These are phyloP conservation scores for Calidris pygmaea DNA, from an alignment of 2,113 vertebrate genomes.

Conservation along the genomic window DNA sequence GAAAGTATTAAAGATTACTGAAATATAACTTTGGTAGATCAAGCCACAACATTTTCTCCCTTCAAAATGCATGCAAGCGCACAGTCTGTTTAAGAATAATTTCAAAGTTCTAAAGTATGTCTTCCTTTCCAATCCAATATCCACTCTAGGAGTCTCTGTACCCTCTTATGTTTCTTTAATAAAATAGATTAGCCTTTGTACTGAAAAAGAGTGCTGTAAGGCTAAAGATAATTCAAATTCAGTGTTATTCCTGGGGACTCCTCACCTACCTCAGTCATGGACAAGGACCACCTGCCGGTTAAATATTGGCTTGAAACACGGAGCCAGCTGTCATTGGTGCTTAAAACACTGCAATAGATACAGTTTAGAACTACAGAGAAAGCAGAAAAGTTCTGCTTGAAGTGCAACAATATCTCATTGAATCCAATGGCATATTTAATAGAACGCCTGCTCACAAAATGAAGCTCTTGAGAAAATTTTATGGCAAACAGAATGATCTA, in stretches of 20 bases:
- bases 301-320: not conserved
- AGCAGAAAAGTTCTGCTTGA: not conserved
- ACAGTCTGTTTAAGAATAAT: not conserved
- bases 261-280: accelerated
- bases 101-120: not conserved
- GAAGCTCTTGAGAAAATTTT: not conserved
- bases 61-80: not conserved
- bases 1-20: not conserved
- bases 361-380: not conserved
- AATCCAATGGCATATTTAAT: not conserved
- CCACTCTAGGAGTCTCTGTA: not conserved
- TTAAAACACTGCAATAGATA: not conserved
- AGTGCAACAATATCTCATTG: not conserved
- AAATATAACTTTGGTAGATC: not conserved
- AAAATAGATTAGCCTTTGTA: not conserved
- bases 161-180: not conserved
- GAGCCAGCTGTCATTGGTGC: not conserved
- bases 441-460: not conserved
- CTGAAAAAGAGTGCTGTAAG: not conserved
- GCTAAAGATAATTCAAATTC: not conserved
- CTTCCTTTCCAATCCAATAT: not conserved
- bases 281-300: not conserved
- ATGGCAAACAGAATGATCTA: not conserved
- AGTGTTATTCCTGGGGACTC: not conserved
- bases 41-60: not conserved